These are phyloP conservation scores for Rhinogobio ventralis DNA, from an alignment of 2,797 vertebrate genomes.

Conservation along the genomic window DNA sequence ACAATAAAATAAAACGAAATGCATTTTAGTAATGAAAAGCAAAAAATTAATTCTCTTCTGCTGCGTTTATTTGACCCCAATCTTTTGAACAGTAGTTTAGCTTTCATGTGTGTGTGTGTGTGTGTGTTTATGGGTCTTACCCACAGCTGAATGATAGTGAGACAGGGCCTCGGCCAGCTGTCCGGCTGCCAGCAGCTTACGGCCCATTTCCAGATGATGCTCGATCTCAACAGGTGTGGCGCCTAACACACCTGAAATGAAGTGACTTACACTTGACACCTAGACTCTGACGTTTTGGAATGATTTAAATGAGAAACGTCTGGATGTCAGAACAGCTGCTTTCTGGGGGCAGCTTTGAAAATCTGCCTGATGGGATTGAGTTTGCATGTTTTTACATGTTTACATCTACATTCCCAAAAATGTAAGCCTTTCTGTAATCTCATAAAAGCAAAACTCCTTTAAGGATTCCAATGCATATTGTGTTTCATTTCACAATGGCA, in stretches of 20 bases:
- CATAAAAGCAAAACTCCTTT: neutral
- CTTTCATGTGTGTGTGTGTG: conserved; percentile 7
- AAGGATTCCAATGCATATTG: neutral
- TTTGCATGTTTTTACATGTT: neutral
- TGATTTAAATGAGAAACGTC: neutral
- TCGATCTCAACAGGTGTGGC: conserved; percentile 84
- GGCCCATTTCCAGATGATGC: conserved; percentile 88
- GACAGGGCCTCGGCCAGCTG: conserved; percentile 87
- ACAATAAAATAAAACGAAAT: neutral
- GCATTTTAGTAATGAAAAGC: neutral
- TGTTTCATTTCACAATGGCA: neutral
- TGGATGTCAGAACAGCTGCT: neutral
- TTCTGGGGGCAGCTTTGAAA: neutral
- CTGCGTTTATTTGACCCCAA: neutral
- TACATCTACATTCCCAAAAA: neutral
- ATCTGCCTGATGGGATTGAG: neutral
- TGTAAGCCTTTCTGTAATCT: neutral
- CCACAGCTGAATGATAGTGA: conserved; percentile 88
- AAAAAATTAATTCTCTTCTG: neutral
- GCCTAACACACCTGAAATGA: conserved; percentile 80
- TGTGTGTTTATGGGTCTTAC: conserved; percentile 71
- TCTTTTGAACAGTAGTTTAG: neutral
- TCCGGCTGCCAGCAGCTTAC: conserved; percentile 85
- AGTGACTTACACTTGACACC: conserved; percentile 36
- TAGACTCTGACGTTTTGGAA: neutral